Conservation (phyloP, 2,888 invertebrate species). For the Leptura quadrifasciata region DNA sequence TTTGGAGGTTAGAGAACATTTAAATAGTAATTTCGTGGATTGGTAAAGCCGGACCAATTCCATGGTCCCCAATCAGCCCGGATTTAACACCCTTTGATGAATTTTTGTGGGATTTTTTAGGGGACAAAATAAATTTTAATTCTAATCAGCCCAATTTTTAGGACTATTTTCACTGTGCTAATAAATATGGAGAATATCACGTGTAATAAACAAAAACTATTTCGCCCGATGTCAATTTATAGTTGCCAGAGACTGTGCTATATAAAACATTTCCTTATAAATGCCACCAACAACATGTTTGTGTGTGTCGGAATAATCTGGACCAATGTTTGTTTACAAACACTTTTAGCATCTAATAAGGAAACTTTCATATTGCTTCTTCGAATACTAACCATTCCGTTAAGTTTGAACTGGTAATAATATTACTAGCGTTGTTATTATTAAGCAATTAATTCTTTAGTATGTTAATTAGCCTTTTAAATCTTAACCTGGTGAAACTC, state of each 20-base stretch:
- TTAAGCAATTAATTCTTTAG: conserved; percentile 52
- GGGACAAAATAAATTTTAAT: too few relatives aligned
- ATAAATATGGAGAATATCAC: too few relatives aligned
- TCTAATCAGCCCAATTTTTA: too few relatives aligned
- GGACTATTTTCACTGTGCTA: too few relatives aligned
- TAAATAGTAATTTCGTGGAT: too few relatives aligned
- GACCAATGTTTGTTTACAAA: conserved; percentile 20
- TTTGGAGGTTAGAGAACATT: too few relatives aligned
- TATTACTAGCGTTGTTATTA: conserved; percentile 45
- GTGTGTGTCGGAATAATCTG: background rate
- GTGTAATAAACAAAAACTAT: too few relatives aligned
- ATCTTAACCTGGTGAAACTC: conserved; percentile 47
- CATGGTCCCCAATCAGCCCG: too few relatives aligned
- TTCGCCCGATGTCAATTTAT: too few relatives aligned
- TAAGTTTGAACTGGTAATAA: conserved; percentile 43
- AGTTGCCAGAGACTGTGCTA: background rate
- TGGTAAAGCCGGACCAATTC: too few relatives aligned
- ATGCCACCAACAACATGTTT: background rate
- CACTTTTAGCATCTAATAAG: conserved; percentile 5
- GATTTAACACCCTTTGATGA: too few relatives aligned
- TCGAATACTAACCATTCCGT: conserved; percentile 40
- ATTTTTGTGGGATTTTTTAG: too few relatives aligned
- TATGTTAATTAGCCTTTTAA: conserved; percentile 29
- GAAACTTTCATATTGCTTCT: background rate
- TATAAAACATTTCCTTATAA: background rate